Evolutionary conservation across 2,888 invertebrate genomes (phyloP).

Genomic region (Willowsia nigromaculata): DNA sequence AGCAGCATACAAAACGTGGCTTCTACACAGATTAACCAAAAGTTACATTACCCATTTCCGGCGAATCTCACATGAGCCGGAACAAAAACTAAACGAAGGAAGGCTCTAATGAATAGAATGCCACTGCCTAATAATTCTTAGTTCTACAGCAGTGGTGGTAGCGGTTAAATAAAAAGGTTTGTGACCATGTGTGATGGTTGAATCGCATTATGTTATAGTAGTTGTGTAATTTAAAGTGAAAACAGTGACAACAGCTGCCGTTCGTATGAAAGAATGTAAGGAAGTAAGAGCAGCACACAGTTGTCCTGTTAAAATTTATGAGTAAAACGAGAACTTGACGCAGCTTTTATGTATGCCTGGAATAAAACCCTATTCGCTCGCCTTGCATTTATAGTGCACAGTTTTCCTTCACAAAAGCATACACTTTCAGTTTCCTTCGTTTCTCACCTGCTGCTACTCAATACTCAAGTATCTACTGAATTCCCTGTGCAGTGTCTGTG

Average conservation of each 20-base stretch:
- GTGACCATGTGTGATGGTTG: not conserved
- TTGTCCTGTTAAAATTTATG: not conserved
- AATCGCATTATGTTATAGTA: too few species aligned
- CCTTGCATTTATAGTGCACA: too few species aligned
- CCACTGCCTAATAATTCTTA: not conserved
- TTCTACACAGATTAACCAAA: not conserved
- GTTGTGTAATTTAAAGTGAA: not conserved
- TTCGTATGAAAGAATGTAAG: not conserved
- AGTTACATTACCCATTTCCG: not conserved
- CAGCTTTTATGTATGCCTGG: not conserved
- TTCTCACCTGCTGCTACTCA: not conserved
- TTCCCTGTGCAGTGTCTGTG: not conserved
- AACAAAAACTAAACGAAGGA: not conserved
- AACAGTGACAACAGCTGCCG: not conserved
- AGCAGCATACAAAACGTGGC: not conserved
- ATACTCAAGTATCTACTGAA: not conserved
- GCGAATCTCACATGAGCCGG: constrained; percentile 27
- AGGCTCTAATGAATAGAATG: not conserved
- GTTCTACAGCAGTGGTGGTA: not conserved
- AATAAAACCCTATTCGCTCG: too few species aligned
- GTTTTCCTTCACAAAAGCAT: not conserved
- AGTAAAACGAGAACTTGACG: not conserved
- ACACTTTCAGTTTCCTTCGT: constrained; percentile 1
- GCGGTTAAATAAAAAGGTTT: not conserved
- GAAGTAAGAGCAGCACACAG: not conserved